These are phyloP conservation scores for Tridacna crocea DNA, from an alignment of 2,888 invertebrate species.

Conservation along the genomic window DNA sequence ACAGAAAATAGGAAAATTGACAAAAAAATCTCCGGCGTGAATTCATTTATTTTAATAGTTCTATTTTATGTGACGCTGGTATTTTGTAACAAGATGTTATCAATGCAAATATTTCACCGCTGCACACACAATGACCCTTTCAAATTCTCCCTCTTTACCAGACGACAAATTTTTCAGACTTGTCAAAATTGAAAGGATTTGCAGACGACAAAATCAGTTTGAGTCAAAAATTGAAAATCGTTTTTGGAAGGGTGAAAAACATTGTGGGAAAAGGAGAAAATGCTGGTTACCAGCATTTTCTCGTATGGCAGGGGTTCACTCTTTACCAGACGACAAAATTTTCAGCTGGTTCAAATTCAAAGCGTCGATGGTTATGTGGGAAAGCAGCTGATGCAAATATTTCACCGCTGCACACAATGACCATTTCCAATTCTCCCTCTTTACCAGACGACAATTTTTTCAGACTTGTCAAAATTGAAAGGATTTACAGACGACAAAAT, in stretches of 20 bases:
- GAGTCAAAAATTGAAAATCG: no score
- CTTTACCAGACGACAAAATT: background rate
- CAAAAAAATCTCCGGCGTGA: background rate
- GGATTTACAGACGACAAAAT: no score
- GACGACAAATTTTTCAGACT: background rate
- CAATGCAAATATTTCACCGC: constrained; percentile 14
- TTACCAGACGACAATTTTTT: background rate
- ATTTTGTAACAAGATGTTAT: constrained; percentile 15
- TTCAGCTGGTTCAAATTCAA: background rate
- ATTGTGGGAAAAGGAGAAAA: background rate
- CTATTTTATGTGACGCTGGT: background rate
- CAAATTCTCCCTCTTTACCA: background rate
- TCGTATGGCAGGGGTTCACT: background rate
- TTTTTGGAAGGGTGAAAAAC: background rate
- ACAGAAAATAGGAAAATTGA: no score
- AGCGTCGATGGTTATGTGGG: background rate
- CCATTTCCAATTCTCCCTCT: background rate
- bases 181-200: background rate
- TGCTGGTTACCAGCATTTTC: background rate
- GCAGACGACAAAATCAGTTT: no score
- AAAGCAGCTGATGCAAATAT: no score
- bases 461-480: no score
- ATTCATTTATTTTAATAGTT: constrained; percentile 6
- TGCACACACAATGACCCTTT: constrained; percentile 1
- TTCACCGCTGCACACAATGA: no score